Conservation (phyloP, 2,888 invertebrate genomes). For the Yponomeuta evonymella region DNA sequence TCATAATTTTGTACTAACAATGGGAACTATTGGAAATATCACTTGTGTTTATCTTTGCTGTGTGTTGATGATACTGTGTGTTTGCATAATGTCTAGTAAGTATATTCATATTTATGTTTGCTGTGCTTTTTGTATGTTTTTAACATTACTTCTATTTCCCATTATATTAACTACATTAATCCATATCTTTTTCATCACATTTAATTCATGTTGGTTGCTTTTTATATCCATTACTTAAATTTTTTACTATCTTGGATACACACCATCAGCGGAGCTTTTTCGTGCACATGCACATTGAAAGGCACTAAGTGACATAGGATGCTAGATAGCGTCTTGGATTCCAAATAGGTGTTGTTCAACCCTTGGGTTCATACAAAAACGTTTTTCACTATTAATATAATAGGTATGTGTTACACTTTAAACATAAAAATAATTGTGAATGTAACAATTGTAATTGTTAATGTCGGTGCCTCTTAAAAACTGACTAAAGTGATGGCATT, state of each 20-base stretch:
- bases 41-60: slow-evolving; percentile 33
- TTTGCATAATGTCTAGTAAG: slow-evolving; percentile 27
- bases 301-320: neutral
- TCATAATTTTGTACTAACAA: neutral
- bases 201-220: neutral
- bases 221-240: neutral
- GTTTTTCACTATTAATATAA: too few species aligned
- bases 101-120: neutral
- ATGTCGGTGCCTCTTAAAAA: neutral
- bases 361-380: too few species aligned
- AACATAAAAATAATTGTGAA: too few species aligned
- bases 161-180: neutral
- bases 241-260: neutral
- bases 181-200: neutral
- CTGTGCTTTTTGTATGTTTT: neutral
- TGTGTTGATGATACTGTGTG: slow-evolving; percentile 38
- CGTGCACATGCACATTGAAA: neutral
- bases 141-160: neutral
- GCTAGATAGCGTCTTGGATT: neutral
- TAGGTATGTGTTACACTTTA: too few species aligned
- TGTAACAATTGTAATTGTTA: neutral
- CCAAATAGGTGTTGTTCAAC: neutral
- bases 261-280: neutral
- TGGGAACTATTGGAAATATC: neutral
- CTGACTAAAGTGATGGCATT: neutral